Evolutionary conservation across 2,113 vertebrate genomes (phyloP), one percentile per base, ranked within the genome.

Genomic region (Leptobrachium leishanense): DNA sequence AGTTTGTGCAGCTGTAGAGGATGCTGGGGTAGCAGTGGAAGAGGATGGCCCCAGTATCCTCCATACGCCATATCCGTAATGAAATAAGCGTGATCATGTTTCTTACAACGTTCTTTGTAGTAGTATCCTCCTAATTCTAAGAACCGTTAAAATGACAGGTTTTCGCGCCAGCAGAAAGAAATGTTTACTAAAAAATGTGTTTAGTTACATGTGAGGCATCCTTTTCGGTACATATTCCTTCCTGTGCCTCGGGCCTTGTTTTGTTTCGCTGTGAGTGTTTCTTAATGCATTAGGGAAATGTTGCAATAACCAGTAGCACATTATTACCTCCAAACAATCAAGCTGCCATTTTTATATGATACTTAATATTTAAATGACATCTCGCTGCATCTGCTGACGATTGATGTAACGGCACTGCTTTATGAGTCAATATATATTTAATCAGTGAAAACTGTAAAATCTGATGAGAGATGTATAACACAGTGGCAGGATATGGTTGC

Each of bases 361-460:
- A 93, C 92, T 94, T 95, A 97, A 94, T 95, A 94, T 94, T 93
- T 96, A 95, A 95, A 95, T 94, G 91, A 92, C 92, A 91, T 91
- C 91, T 83, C 86, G 90, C 88, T 93, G 90, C 88, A 90, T 93
- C 92, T 94, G 89, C 91, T 93, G 93, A 94, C 89, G 94, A 92
- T 93, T 95, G 95, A 94, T 94, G 89, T 91, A 93, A 93, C 92
- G 90, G 89, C 91, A 91, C 92, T 89, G 87, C 90, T 95, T 97
- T 95, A 96, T 95, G 95, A 94, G 91, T 95, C 95, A 94, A 87
- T 97, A 95, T 96, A 94, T 95, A 92, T 95, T 93, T 93, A 95
- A 95, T 94, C 90, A 93, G 91, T 93, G 87, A 87, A 92, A 92
- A 95, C 89, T 91, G 92, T 95, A 94, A 95, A 95, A 94, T 90